A percentile compares a stretch with the other conserved stretches of the same genome.
phyloP scores from a whole-genome alignment of 1,140 invertebrate species.

The Musca domestica region DNA sequence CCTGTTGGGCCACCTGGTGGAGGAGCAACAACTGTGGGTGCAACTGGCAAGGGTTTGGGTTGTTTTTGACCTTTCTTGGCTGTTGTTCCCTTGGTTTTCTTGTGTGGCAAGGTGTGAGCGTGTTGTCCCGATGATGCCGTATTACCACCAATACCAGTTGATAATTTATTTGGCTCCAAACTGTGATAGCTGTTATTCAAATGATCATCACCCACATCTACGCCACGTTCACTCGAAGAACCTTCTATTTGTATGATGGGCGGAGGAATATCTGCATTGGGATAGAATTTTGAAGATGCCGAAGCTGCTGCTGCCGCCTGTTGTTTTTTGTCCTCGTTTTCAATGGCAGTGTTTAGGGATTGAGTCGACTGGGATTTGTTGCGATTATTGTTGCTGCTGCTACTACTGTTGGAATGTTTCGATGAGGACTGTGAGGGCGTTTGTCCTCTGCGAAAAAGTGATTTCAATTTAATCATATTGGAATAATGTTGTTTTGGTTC shows the following conservation, averaged over 20 bases:
- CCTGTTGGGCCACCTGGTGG: background rate
- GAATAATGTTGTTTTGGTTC: background rate
- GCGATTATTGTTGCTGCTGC: slow-evolving; percentile 47
- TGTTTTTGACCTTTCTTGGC: slow-evolving; percentile 47
- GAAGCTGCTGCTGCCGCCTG: slow-evolving; percentile 28
- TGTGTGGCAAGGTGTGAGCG: slow-evolving; percentile 45
- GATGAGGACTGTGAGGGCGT: slow-evolving; percentile 52
- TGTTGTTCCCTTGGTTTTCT: slow-evolving; percentile 40
- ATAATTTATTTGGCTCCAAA: slow-evolving; percentile 22
- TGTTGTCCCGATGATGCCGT: slow-evolving; percentile 29
- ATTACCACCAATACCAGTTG: slow-evolving; percentile 25
- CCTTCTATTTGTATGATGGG: slow-evolving; percentile 31
- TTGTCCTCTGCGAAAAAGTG: slow-evolving; percentile 73
- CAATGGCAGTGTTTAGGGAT: slow-evolving; percentile 43
- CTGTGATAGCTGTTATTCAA: slow-evolving; percentile 31
- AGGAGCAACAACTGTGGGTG: slow-evolving; percentile 3
- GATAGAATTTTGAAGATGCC: slow-evolving; percentile 41
- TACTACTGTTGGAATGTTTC: slow-evolving; percentile 40
- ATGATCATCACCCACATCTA: slow-evolving; percentile 48
- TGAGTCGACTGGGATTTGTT: slow-evolving; percentile 49
- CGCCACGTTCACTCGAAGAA: slow-evolving; percentile 42
- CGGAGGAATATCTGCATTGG: slow-evolving; percentile 12
- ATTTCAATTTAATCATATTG: slow-evolving; percentile 76
- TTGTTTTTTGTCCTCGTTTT: slow-evolving; percentile 42
- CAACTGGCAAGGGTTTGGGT: slow-evolving; percentile 44